phyloP scores from a whole-genome alignment of 2,888 invertebrate species.

The Melinaea marsaeus region DNA sequence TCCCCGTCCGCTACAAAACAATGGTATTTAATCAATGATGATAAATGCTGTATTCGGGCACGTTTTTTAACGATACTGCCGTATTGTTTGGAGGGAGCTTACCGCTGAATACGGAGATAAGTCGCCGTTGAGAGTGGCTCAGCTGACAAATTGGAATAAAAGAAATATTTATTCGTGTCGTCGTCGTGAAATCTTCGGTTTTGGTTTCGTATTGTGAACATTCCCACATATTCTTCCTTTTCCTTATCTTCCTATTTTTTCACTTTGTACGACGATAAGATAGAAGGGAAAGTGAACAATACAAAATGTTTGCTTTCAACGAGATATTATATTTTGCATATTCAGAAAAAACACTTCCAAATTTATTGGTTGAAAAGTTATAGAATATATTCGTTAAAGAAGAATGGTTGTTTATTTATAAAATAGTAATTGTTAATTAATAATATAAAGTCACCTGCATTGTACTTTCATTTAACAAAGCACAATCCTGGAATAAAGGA shows the following conservation, averaged over 20 bases:
- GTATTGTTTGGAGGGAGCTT: slow-evolving; percentile 78
- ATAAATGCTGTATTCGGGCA: slow-evolving; percentile 76
- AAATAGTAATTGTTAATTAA: no score
- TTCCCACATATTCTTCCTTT: slow-evolving; percentile 45
- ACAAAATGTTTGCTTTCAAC: slow-evolving; percentile 2
- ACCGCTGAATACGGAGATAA: slow-evolving; percentile 74
- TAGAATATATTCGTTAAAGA: no score
- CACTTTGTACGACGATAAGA: slow-evolving; percentile 21
- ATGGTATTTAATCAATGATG: slow-evolving; percentile 79
- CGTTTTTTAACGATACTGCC: slow-evolving; percentile 76
- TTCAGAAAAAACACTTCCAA: background rate
- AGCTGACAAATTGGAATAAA: slow-evolving; percentile 79
- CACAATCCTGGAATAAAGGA: slow-evolving; percentile 9
- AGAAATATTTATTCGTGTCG: slow-evolving; percentile 76
- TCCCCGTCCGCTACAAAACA: slow-evolving; percentile 75
- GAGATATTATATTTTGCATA: slow-evolving; percentile 1
- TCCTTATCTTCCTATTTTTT: slow-evolving; percentile 19
- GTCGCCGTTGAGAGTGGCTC: slow-evolving; percentile 75
- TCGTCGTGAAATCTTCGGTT: slow-evolving; percentile 39
- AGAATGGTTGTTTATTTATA: no score
- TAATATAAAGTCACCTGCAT: no score
- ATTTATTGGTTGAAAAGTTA: no score
- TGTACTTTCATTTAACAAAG: slow-evolving; percentile 9
- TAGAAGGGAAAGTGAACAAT: slow-evolving; percentile 17
- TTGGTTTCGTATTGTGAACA: slow-evolving; percentile 42